Conservation (phyloP, 2,888 invertebrate genomes). For the Lithophane semibrunnea region DNA sequence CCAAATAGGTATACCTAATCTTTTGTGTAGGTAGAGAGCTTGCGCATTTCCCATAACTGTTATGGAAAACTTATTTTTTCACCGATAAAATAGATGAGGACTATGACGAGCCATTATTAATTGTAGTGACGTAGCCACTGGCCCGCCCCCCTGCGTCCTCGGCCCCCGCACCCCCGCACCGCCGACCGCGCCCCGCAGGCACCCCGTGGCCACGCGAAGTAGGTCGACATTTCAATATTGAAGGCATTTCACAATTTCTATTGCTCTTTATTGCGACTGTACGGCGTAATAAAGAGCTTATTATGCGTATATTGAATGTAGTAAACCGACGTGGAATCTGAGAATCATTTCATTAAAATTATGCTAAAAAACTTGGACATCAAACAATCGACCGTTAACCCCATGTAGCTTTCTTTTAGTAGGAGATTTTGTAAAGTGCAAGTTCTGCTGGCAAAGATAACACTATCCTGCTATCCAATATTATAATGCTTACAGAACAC, state of each 20-base stretch:
- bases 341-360: slow-evolving; percentile 60
- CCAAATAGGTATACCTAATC: background rate
- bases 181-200: slow-evolving; percentile 63
- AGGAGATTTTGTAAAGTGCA: slow-evolving; percentile 14
- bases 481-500: slow-evolving; percentile 34
- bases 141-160: slow-evolving; percentile 45
- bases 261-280: slow-evolving; percentile 83
- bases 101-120: slow-evolving; percentile 82
- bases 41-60: slow-evolving; percentile 26
- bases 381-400: background rate
- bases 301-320: slow-evolving; percentile 77
- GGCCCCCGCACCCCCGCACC: slow-evolving; percentile 55
- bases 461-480: slow-evolving; percentile 17
- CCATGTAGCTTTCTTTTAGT: background rate
- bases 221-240: slow-evolving; percentile 88
- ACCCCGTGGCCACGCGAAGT: slow-evolving; percentile 77
- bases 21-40: background rate
- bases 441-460: slow-evolving; percentile 11
- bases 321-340: slow-evolving; percentile 72
- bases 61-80: slow-evolving; percentile 61
- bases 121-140: slow-evolving; percentile 75
- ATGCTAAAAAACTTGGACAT: slow-evolving; percentile 37
- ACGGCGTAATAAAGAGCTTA: slow-evolving; percentile 84
- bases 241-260: slow-evolving; percentile 88
- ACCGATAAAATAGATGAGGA: slow-evolving; percentile 77